Evolutionary conservation across 2,888 invertebrate species (phyloP), one percentile per base, ranked within the genome.

Genomic region (Clepsis dumicolana): DNA sequence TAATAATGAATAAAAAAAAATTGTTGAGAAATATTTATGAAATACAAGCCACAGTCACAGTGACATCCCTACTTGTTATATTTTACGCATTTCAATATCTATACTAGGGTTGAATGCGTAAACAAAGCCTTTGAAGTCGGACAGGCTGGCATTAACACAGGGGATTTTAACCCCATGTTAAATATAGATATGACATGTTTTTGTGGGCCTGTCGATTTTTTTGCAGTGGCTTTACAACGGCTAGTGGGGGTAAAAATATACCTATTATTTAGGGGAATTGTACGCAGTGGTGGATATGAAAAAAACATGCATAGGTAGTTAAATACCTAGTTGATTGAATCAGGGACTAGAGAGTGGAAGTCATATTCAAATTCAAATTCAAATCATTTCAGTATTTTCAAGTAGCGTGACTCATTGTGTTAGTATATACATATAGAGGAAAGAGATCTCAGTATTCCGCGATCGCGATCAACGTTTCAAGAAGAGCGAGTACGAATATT

Each of bases 81-180:
- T 66, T 69, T 61, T 80, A 80, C 79, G 77, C 76, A 74, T 77
- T 74, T 59, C 68, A 50, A 68, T 53, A 64, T 59, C 74, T 71
- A 70, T 75, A 77, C 77, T 74, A 67, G 75, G 70, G 60, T 69
- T 71, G 78, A 80, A 82, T 80, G 74, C 74, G 73, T 73, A 76
- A 80, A 84, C 82, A 84, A 82, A 80, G 79, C 79, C 70, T 80
- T 77, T 78, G 68, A 68, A 64, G 64, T 64, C 63, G 52, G 52
- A 44, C 48, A 63, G 68, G 52, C 32, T 59, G 68, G 52, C 59
- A 68, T 68, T 64, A 53, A 64, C 59, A 50, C 50, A 24, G 57
- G 29, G 50, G 50, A 50, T 62, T 56, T 62, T 62, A 63, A 50
- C 56, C 57, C 59, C 32, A 57, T 41, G 18, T 35, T 59, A 62